Conservation (phyloP, 2,797 vertebrate genomes). For the Myotis findleyi region DNA sequence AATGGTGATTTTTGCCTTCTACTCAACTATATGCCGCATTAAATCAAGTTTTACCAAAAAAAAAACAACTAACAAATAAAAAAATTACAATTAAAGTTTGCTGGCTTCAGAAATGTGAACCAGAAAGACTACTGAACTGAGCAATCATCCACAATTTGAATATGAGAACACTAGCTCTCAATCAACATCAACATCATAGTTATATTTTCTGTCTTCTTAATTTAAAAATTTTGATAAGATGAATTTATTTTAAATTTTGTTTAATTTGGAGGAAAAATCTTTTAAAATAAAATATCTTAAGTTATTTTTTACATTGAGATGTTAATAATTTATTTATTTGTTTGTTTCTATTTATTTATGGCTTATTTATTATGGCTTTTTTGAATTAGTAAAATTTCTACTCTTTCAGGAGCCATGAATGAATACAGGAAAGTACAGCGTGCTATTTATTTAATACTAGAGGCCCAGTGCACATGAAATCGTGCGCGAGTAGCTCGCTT, state of each 20-base stretch:
- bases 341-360: not conserved
- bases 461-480: too few species aligned
- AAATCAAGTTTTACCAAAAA: not conserved
- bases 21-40: not conserved
- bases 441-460: not conserved
- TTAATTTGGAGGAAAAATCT: slow-evolving; percentile 29
- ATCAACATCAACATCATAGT: not conserved
- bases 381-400: slow-evolving; percentile 43
- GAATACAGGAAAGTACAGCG: not conserved
- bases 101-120: not conserved
- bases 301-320: slow-evolving; percentile 52
- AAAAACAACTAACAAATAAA: not conserved
- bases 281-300: slow-evolving; percentile 40
- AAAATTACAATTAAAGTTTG: not conserved
- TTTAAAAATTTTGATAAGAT: not conserved
- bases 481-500: too few species aligned
- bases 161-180: not conserved
- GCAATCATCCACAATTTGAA: not conserved
- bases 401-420: not conserved
- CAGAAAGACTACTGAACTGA: not conserved
- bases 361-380: not conserved
- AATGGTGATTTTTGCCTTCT: not conserved
- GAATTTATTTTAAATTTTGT: not conserved
- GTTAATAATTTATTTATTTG: slow-evolving; percentile 1
- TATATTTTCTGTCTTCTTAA: not conserved